Percentiles rank a stretch among this genome's conserved stretches.
phyloP scores from a whole-genome alignment of 2,797 vertebrate species.

The Corythornis leucogaster region DNA sequence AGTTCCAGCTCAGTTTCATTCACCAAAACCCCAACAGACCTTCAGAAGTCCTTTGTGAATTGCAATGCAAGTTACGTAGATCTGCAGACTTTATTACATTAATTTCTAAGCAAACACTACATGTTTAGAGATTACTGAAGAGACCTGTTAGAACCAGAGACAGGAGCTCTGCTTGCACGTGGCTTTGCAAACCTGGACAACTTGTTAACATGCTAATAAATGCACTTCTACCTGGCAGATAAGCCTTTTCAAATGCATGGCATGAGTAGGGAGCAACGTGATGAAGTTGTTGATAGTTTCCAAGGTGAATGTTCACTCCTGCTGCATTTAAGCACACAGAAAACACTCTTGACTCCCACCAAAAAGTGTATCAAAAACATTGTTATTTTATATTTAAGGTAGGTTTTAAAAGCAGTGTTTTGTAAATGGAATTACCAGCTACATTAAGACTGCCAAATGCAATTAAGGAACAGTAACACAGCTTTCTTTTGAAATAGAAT shows the following conservation, averaged over 20 bases:
- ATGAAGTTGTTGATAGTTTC: slow-evolving; percentile 7
- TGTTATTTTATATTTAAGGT: no score
- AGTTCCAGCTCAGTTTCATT: neutral
- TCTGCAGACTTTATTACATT: neutral
- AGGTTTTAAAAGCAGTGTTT: neutral
- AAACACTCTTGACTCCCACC: neutral
- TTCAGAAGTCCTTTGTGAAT: slow-evolving; percentile 10
- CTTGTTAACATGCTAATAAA: slow-evolving; percentile 50
- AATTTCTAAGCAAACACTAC: neutral
- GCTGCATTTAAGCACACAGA: neutral
- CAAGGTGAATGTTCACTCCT: neutral
- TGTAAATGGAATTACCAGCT: neutral
- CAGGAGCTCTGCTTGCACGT: neutral
- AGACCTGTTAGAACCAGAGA: neutral
- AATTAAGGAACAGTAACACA: neutral
- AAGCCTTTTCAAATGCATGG: slow-evolving; percentile 27
- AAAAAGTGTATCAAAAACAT: neutral
- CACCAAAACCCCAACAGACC: neutral
- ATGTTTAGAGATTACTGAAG: neutral
- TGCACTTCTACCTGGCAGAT: neutral
- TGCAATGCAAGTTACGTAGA: neutral
- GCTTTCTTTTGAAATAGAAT: neutral
- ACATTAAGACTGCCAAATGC: neutral
- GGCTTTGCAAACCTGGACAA: neutral
- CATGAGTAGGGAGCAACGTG: neutral